phyloP scores from a whole-genome alignment of 1,140 invertebrate genomes.

The Glossosoma conforme region DNA sequence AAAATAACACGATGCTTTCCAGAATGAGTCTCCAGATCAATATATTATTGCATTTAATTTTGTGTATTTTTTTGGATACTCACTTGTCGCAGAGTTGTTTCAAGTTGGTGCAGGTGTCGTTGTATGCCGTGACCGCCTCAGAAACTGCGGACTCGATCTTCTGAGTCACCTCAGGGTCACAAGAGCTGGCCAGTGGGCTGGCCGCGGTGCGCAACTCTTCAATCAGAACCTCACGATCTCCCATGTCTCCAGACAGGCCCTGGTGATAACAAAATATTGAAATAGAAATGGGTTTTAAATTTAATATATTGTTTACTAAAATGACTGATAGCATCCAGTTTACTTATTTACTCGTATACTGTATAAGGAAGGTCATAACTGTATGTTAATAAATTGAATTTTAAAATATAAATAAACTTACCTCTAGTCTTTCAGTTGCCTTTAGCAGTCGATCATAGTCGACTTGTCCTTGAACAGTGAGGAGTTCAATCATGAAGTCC shows the following conservation, averaged over 20 bases:
- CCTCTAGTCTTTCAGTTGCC: conserved; percentile 74
- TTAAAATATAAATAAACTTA: conserved; percentile 42
- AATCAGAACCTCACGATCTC: conserved; percentile 62
- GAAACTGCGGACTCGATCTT: conserved; percentile 65
- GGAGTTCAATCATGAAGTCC: conserved; percentile 79
- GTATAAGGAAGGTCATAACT: too few relatives aligned
- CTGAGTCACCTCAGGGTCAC: conserved; percentile 62
- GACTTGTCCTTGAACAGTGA: conserved; percentile 72
- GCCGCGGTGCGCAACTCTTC: conserved; percentile 63
- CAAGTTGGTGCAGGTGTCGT: conserved; percentile 67
- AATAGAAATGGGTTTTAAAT: too few relatives aligned
- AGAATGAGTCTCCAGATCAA: too few relatives aligned
- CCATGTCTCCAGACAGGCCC: conserved; percentile 60
- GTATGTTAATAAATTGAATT: too few relatives aligned
- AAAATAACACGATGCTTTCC: too few relatives aligned
- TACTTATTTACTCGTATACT: too few relatives aligned
- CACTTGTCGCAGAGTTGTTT: conserved; percentile 66
- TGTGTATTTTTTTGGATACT: too few relatives aligned
- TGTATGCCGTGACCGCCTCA: conserved; percentile 69
- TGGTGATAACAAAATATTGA: conserved; percentile 35
- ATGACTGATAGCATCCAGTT: too few relatives aligned
- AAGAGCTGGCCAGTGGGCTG: conserved; percentile 62
- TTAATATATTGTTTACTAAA: too few relatives aligned
- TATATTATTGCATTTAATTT: too few relatives aligned
- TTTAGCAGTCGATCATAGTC: conserved; percentile 76